Evolutionary conservation across 1,140 invertebrate species (phyloP).

Genomic region (Tenebrio molitor): DNA sequence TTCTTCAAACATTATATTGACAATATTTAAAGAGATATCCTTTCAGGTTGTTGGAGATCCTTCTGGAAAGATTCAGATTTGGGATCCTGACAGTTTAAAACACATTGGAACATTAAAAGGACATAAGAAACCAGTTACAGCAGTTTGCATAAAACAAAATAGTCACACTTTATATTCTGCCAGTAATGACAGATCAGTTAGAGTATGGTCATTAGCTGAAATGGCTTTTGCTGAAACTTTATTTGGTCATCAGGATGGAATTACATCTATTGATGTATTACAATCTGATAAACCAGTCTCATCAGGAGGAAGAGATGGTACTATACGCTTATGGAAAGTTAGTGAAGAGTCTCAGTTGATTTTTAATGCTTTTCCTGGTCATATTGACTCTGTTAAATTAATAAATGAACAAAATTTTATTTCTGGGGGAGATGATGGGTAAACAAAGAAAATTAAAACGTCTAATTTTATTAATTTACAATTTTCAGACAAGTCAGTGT

Average conservation of each 20-base stretch:
- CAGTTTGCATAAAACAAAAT: constrained; percentile 87
- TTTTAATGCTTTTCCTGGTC: constrained; percentile 86
- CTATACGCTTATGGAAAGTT: constrained; percentile 95
- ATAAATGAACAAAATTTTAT: constrained; percentile 95
- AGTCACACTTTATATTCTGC: constrained; percentile 92
- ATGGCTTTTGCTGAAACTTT: constrained; percentile 96
- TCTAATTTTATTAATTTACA: neutral
- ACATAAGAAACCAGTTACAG: constrained; percentile 81
- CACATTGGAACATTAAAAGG: constrained; percentile 87
- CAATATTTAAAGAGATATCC: neutral
- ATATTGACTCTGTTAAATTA: constrained; percentile 89
- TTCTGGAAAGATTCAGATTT: constrained; percentile 84
- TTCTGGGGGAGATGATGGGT: constrained; percentile 91
- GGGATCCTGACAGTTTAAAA: constrained; percentile 83
- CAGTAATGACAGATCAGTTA: constrained; percentile 87
- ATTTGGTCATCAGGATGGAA: constrained; percentile 92
- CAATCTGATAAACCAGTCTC: constrained; percentile 89
- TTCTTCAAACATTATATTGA: no score
- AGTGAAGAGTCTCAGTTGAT: constrained; percentile 96
- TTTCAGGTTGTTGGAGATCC: constrained; percentile 79
- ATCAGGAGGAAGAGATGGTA: constrained; percentile 88
- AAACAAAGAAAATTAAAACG: no score
- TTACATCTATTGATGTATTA: constrained; percentile 91
- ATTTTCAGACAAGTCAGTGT: constrained; percentile 77
- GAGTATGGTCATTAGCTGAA: constrained; percentile 95